Base-by-base conservation (phyloP, 2,888 invertebrate genomes). In the Perizoma flavofasciatum region DNA sequence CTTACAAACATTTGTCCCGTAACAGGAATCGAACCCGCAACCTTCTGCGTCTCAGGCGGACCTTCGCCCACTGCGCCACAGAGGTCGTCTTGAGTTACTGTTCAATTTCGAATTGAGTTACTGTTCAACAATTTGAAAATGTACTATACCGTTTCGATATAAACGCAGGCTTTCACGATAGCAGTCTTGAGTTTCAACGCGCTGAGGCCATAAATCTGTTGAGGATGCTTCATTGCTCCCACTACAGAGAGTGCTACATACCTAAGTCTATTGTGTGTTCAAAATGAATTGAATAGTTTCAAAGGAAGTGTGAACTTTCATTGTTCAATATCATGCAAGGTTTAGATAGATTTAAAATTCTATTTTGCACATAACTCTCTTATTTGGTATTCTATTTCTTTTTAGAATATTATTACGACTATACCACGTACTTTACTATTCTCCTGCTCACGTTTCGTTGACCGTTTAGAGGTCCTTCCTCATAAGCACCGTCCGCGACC, bases 161-260 rank as follows among this genome's bases (percentile, higher is more conserved):
- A 46, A 46, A 46, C 43, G 35, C 5, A 44, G 54, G 55, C 64
- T 58, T 65, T 61, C 53, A 59, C 50, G 54, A 55, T 59, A 59
- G 37, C 46, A 55, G 49, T 64, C 64, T 63, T 61, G 48, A 65
- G 61, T 65, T 63, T 61, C 61, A 59, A 37, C 58, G 63, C 51
- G 49, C 45, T 51, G 68, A 61, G 67, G 58, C 66, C 59, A 67
- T 69, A 69, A 69, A 69, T 69, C 67, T 67, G 61, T 49, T 63
- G 55, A 62, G 57, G 59, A 57, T 49, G 59, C 59, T 55, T 56
- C 59, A 61, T 61, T 63, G 59, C 66, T 59, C 49, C 53, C 62
- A 54, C 55, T 41, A 37, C 49, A 37, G 11, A 6, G 49, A 11
- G 22, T 37, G 37, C 22, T 37, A n/a, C 7, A 41, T 37, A 37